These are phyloP conservation scores for Bombyx huttoni DNA, from an alignment of 2,888 invertebrate species.

Conservation along the genomic window DNA sequence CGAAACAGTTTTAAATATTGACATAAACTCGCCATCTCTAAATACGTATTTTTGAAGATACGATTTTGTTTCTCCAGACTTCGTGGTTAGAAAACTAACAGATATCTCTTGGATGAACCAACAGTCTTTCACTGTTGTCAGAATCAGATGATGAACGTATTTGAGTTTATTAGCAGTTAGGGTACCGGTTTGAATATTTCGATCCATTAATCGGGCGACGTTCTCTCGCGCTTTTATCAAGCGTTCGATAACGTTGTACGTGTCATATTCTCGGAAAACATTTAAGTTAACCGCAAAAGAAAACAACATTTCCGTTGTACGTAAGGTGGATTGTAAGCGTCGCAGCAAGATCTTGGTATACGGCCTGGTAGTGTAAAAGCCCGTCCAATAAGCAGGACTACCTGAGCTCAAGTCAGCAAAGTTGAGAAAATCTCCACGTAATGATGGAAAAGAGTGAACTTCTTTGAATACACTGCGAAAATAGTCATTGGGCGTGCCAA, in stretches of 20 bases:
- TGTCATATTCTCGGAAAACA: constrained; percentile 63
- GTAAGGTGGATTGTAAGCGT: constrained; percentile 84
- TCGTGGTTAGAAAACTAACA: constrained; percentile 75
- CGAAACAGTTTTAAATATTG: constrained; percentile 56
- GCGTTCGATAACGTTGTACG: constrained; percentile 59
- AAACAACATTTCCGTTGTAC: constrained; percentile 88
- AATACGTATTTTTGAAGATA: constrained; percentile 51
- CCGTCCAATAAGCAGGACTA: constrained; percentile 94
- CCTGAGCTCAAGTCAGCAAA: constrained; percentile 92
- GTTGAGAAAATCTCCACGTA: constrained; percentile 95
- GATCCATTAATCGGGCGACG: constrained; percentile 93
- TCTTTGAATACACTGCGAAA: constrained; percentile 80
- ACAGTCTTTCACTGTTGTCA: constrained; percentile 41
- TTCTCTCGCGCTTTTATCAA: constrained; percentile 77
- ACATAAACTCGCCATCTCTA: constrained; percentile 49
- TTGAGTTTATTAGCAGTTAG: constrained; percentile 87
- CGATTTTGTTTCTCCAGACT: constrained; percentile 80
- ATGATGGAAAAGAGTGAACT: constrained; percentile 73
- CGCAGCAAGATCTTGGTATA: constrained; percentile 86
- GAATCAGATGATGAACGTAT: constrained; percentile 81
- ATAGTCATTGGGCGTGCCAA: constrained; percentile 93
- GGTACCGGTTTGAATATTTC: constrained; percentile 97
- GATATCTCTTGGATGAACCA: constrained; percentile 53
- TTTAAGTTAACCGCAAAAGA: constrained; percentile 82
- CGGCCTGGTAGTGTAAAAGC: constrained; percentile 92